Evolutionary conservation across 1,140 invertebrate genomes (phyloP).

Genomic region (Pristionchus pacificus): DNA sequence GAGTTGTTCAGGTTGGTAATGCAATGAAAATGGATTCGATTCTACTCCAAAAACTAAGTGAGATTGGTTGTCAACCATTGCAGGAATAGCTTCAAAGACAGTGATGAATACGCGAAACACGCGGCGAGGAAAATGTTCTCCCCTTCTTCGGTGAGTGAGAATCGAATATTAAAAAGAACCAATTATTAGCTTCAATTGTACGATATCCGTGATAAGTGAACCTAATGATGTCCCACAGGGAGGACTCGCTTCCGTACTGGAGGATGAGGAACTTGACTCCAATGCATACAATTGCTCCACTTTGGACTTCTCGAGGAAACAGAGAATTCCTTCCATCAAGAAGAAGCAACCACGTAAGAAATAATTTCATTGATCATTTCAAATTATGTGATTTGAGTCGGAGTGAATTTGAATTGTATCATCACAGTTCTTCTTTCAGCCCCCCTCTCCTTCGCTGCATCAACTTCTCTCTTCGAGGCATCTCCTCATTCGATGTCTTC

Average conservation of each 20-base stretch:
- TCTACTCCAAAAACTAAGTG: no score
- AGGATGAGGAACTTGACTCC: neutral
- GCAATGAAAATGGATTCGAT: no score
- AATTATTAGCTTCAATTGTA: no score
- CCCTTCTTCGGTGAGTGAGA: no score
- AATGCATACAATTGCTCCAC: neutral
- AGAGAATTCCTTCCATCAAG: neutral
- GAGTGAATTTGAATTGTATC: no score
- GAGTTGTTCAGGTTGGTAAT: neutral
- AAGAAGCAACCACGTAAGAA: neutral
- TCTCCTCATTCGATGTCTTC: constrained; percentile 16
- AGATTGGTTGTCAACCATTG: no score
- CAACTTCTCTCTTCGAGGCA: constrained; percentile 46
- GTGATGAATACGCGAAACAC: neutral
- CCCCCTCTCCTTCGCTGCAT: constrained; percentile 39
- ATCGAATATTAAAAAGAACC: no score
- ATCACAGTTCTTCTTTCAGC: constrained; percentile 23
- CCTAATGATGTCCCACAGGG: constrained; percentile 10
- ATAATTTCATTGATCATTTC: neutral
- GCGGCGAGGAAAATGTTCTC: neutral
- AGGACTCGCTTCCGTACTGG: constrained; percentile 31
- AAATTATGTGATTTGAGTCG: no score
- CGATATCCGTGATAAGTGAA: no score
- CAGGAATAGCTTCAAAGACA: no score
- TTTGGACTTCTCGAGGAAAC: neutral